These are phyloP conservation scores for Atherinomorus stipes DNA, from an alignment of 2,113 vertebrate genomes.

Conservation along the genomic window DNA sequence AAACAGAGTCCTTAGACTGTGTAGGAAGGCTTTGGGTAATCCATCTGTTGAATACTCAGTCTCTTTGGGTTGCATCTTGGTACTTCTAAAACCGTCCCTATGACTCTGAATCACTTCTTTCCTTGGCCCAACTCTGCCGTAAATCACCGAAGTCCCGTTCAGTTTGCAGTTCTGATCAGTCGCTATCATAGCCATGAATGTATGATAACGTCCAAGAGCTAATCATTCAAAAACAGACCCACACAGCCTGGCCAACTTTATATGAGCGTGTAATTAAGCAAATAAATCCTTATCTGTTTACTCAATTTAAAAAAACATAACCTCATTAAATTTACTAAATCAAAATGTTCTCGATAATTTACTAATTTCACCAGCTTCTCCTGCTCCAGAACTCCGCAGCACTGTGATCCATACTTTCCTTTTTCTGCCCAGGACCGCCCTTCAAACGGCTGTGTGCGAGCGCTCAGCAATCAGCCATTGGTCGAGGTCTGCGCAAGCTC, in stretches of 20 bases:
- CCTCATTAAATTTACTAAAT: not conserved
- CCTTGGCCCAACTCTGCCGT: constrained; percentile 51
- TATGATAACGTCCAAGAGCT: not conserved
- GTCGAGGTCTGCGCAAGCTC: constrained; percentile 57
- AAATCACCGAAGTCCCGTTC: constrained; percentile 58
- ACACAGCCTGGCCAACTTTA: constrained; percentile 8
- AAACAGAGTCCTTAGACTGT: constrained; percentile 93
- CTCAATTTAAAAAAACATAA: not conserved
- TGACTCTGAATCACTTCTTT: constrained; percentile 51
- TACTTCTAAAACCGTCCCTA: constrained; percentile 17
- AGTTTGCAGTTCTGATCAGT: constrained; percentile 69
- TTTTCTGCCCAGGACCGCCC: constrained; percentile 72
- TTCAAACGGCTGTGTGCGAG: constrained; percentile 65
- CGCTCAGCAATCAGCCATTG: constrained; percentile 66
- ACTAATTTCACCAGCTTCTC: not conserved
- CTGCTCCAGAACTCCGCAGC: not conserved
- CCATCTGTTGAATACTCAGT: constrained; percentile 82
- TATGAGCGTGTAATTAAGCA: not conserved
- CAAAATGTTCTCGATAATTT: not conserved
- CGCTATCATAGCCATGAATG: constrained; percentile 79
- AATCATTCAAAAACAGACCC: constrained; percentile 32
- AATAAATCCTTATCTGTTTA: not conserved
- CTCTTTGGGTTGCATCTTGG: constrained; percentile 72
- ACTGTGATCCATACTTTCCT: constrained; percentile 64
- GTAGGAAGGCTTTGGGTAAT: constrained; percentile 90